Evolutionary conservation across 2,888 invertebrate species (phyloP), one percentile per base, ranked within the genome.

Genomic region (Tinea pellionella): DNA sequence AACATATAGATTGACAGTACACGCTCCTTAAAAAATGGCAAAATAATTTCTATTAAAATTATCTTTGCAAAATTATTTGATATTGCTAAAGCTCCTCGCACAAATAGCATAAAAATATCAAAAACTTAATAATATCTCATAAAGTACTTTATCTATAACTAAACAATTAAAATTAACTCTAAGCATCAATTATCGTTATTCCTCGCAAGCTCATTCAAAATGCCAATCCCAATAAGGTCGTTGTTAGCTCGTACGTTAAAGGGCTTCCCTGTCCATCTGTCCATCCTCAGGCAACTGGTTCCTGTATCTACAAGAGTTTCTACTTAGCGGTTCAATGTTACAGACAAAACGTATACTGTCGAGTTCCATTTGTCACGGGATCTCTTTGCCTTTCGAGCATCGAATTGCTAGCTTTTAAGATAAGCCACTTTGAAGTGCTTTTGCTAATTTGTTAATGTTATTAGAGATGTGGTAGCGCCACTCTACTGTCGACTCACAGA

Each of bases 251-350:
- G 53, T 53, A 53, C 53, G 24, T 24, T 53, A 53, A 53, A 53
- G 53, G 53, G 53, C 53, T 53, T 53, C 24, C 19, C 24, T 53
- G 76, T 77, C 81, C 74, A 78, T 79, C 74, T 72, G 72, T 71
- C 70, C 71, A 70, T 69, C 68, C 67, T 65, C 61, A 67, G 68
- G 71, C 71, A 68, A 53, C 69, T 69, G 66, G 67, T 65, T 67
- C 4, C 53, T n/a, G 24, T 8, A 68, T 24, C 24, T 65, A 83
- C 82, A 86, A 70, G 72, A 74, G 65, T 83, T 80, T 82, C 80
- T 86, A 86, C 85, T 86, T 85, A 86, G 78, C 75, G 72, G 73
- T 80, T 77, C 80, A 73, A 75, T 78, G 75, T 82, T 53, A 24
- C 18, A 53, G 53, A 53, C 53, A 53, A 53, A 53, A 53, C 53